A percentile compares a stretch with the other conserved stretches of the same genome.
Conservation (phyloP, 2,888 invertebrate species). For the Ochropacha duplaris region DNA sequence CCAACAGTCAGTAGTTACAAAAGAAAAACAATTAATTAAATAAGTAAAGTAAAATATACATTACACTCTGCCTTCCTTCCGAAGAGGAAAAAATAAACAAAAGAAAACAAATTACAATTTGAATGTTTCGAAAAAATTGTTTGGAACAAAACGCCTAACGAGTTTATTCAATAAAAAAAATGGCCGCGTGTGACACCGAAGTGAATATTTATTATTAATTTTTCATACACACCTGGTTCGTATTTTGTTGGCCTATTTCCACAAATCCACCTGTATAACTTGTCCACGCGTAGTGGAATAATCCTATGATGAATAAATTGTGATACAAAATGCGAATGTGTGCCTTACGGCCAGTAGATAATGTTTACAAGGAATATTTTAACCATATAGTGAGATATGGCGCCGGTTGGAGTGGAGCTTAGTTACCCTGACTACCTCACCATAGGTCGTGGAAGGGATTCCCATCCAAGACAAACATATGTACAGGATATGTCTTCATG, state of each 20-base stretch:
- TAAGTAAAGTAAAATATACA: slow-evolving; percentile 30
- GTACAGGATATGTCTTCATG: too few relatives aligned
- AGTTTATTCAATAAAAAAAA: slow-evolving; percentile 20
- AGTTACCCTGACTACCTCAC: too few relatives aligned
- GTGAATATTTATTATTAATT: slow-evolving; percentile 7
- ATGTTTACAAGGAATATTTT: too few relatives aligned
- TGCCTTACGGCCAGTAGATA: too few relatives aligned
- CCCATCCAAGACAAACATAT: too few relatives aligned
- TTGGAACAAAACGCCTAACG: slow-evolving; percentile 33
- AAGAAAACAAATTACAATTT: slow-evolving; percentile 38
- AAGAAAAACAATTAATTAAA: slow-evolving; percentile 18
- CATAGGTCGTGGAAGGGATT: too few relatives aligned
- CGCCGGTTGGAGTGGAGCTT: too few relatives aligned
- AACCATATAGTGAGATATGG: too few relatives aligned
- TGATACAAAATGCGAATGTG: too few relatives aligned
- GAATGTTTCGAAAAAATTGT: slow-evolving; percentile 31
- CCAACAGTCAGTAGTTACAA: neutral
- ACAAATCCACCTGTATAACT: neutral
- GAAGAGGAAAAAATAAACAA: slow-evolving; percentile 25
- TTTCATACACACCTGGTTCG: neutral
- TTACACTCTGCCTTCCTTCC: slow-evolving; percentile 27
- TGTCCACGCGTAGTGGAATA: neutral
- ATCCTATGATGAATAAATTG: neutral
- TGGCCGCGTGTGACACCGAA: slow-evolving; percentile 21
- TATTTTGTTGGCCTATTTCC: neutral